Base-by-base conservation (phyloP, 2,888 invertebrate species). In the Mesorhabditis sp. region DNA sequence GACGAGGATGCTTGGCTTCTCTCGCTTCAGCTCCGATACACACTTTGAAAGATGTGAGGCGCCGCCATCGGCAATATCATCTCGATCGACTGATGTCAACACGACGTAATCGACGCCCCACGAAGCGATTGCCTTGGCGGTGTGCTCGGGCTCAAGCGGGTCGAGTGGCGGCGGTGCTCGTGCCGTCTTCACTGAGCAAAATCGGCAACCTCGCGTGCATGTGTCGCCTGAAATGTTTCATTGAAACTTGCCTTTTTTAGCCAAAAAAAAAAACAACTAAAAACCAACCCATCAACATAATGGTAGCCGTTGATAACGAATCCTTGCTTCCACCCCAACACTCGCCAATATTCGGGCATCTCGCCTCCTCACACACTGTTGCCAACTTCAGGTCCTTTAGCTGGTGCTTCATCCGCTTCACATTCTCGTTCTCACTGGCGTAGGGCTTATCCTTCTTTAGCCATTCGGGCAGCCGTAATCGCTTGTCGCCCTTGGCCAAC, bases 71-170 rank as follows among this genome's bases (percentile, higher is more conserved):
- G 91, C 88, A 77, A 98, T 88, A 90, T 97, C 95, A 72, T 92
- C 94, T 81, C 91, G 88, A 86, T 99, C 98, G 0, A 98, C 98
- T 3, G 96, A 96, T 0, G 98, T 99, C 7, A 98, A 88, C 45
- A 98, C 98, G 67, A 98, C 92, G 87, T 99, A 99, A 84, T 95
- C 94, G 4, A 98, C 89, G 0, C 95, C 94, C 98, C 97, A 98
- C 15, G 92, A 91, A 64, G 91, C 90, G 77, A 98, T 92, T 0
- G 98, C 97, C 68, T 88, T 90, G 0, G 97, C 98, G 0, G 97
- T 98, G 87, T 95, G 93, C 5, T 89, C 86, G 0, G 98, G 98
- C 87, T 98, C 98, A 71, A 90, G 89, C 0, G 92, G 91, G 89
- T 98, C 95, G 6, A 93, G 90, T 0, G 93, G 91, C 1, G 95